These are phyloP conservation scores for Drosophila kambysellisi DNA, from an alignment of 2,888 invertebrate genomes.

Conservation along the genomic window DNA sequence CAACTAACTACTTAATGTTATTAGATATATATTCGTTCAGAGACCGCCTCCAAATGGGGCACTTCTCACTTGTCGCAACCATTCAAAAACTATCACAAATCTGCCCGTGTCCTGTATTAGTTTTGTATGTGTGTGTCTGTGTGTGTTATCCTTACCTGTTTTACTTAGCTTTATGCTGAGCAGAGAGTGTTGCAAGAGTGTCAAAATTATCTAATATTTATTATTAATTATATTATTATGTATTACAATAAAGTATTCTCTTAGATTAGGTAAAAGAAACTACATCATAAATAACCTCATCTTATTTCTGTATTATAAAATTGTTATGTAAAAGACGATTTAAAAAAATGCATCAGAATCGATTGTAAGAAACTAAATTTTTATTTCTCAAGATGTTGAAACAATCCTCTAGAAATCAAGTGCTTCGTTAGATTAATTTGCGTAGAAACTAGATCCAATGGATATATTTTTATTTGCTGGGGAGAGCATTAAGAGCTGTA, in stretches of 20 bases:
- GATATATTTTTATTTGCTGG: too few species aligned
- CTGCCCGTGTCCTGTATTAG: slow-evolving; percentile 10
- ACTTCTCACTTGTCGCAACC: slow-evolving; percentile 26
- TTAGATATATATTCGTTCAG: slow-evolving; percentile 63
- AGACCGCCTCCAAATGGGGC: slow-evolving; percentile 36
- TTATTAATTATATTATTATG: background rate
- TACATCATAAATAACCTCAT: background rate
- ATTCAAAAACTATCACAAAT: slow-evolving; percentile 43
- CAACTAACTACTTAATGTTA: slow-evolving; percentile 77
- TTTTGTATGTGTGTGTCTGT: slow-evolving; percentile 3
- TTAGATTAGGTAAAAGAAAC: background rate
- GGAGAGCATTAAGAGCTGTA: too few species aligned
- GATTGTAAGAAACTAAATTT: background rate
- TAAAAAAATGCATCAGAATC: background rate
- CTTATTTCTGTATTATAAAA: background rate
- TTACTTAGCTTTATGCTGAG: slow-evolving; percentile 38
- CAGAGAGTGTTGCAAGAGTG: background rate
- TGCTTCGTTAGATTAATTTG: too few species aligned
- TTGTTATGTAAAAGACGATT: background rate
- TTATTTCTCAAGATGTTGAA: background rate
- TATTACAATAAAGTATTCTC: background rate
- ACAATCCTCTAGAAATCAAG: background rate
- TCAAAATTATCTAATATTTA: background rate
- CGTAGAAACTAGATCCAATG: too few species aligned
- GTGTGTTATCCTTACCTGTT: slow-evolving; percentile 27